Percentiles rank a stretch among this genome's conserved stretches.
Conservation (phyloP, 2,113 vertebrate genomes). For the Embiotoca jacksoni region DNA sequence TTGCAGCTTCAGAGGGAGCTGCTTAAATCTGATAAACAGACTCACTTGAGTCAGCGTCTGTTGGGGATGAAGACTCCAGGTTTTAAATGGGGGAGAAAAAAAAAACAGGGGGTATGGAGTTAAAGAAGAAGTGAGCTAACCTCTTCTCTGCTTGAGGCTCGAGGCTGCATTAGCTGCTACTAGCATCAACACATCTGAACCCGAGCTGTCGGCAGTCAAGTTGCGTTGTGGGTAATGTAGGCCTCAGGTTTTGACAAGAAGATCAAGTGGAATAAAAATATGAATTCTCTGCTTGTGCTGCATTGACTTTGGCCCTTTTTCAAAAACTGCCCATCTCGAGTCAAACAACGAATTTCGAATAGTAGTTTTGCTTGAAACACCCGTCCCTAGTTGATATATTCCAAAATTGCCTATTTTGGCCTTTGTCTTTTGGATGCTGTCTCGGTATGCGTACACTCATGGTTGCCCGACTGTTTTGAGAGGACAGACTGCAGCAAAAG, state of each 20-base stretch:
- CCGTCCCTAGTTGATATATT: not conserved
- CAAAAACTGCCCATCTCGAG: not conserved
- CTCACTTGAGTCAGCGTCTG: conserved; percentile 1
- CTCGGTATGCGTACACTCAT: not conserved
- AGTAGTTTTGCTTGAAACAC: not conserved
- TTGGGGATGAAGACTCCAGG: not conserved
- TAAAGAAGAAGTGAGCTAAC: conserved; percentile 7
- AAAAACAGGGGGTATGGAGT: not conserved
- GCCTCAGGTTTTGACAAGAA: not conserved
- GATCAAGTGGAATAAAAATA: not conserved
- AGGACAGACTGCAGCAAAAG: conserved; percentile 77
- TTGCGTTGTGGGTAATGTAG: conserved; percentile 44
- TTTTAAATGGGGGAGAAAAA: conserved; percentile 3
- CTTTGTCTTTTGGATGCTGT: conserved; percentile 11
- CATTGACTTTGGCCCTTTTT: not conserved
- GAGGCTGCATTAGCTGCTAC: conserved; percentile 8
- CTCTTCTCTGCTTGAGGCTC: conserved; percentile 15
- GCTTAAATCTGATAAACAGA: conserved; percentile 7
- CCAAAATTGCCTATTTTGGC: not conserved
- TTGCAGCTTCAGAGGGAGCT: conserved; percentile 3
- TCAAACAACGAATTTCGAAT: not conserved
- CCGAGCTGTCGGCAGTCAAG: not conserved
- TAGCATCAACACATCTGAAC: not conserved
- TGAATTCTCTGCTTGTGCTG: not conserved
- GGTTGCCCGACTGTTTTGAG: conserved; percentile 38